A percentile compares a stretch with the other conserved stretches of the same genome.
Conservation (phyloP, 2,888 invertebrate species). For the Chrysodeixis includens region DNA sequence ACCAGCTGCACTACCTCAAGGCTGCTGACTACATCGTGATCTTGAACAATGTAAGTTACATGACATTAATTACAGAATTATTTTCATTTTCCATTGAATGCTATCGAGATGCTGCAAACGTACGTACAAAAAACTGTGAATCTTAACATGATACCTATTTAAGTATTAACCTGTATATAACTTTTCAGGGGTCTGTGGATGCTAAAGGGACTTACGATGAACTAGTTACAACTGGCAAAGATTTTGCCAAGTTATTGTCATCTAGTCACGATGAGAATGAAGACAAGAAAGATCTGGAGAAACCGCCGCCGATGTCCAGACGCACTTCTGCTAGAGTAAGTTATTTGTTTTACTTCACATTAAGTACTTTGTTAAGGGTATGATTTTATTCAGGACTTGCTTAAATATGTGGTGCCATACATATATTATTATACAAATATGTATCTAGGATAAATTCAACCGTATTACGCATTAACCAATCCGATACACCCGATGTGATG, state of each 20-base stretch:
- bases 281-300: constrained; percentile 73
- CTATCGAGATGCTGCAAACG: too few relatives aligned
- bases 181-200: constrained; percentile 86
- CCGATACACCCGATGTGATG: constrained; percentile 16
- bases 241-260: constrained; percentile 89
- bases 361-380: too few relatives aligned
- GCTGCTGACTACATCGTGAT: constrained; percentile 89
- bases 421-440: too few relatives aligned
- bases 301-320: constrained; percentile 76
- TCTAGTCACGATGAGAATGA: constrained; percentile 84
- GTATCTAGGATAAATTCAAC: constrained; percentile 3
- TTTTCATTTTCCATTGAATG: too few relatives aligned
- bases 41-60: constrained; percentile 80
- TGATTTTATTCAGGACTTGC: too few relatives aligned
- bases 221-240: constrained; percentile 87
- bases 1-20: constrained; percentile 93
- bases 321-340: constrained; percentile 83
- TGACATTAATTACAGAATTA: not conserved
- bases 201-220: constrained; percentile 90
- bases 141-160: too few relatives aligned
- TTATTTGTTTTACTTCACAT: constrained; percentile 7
- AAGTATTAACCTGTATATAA: not conserved
- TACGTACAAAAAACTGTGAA: too few relatives aligned
- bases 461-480: constrained; percentile 27
- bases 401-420: too few relatives aligned